Evolutionary conservation across 2,113 vertebrate species (phyloP).

Genomic region (Rhea americana): DNA sequence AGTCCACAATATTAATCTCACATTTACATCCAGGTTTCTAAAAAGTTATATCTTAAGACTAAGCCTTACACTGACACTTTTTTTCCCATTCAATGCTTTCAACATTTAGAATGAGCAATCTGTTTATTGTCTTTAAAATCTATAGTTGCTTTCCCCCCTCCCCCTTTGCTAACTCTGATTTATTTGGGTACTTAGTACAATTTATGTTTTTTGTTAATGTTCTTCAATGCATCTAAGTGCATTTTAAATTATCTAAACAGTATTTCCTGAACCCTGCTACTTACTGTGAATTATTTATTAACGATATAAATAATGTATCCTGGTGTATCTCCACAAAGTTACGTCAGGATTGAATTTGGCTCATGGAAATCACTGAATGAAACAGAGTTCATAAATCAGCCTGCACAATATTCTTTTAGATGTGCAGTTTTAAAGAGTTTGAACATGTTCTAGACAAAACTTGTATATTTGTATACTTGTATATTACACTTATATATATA

Average conservation of each 20-base stretch:
- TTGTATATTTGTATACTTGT: neutral
- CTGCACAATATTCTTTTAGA: neutral
- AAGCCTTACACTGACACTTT: neutral
- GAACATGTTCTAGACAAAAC: neutral
- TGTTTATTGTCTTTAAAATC: neutral
- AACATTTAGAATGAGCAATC: neutral
- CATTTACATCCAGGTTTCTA: neutral
- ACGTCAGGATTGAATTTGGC: neutral
- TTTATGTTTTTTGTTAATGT: neutral
- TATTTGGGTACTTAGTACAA: conserved; percentile 1
- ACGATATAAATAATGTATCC: conserved; percentile 1
- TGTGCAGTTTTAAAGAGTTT: neutral
- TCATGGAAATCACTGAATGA: conserved; percentile 31
- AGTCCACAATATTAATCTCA: conserved; percentile 50
- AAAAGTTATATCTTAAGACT: neutral
- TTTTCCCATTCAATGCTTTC: neutral
- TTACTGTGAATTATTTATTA: conserved; percentile 51
- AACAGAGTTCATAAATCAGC: neutral
- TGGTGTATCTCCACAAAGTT: neutral
- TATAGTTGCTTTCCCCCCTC: neutral
- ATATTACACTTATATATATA: too few species aligned
- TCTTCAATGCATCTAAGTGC: neutral
- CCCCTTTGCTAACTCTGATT: neutral
- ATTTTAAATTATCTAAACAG: conserved; percentile 27
- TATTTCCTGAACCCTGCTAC: neutral